Evolutionary conservation across 2,888 invertebrate genomes (phyloP).

Genomic region (Eristalinus sepulchralis): DNA sequence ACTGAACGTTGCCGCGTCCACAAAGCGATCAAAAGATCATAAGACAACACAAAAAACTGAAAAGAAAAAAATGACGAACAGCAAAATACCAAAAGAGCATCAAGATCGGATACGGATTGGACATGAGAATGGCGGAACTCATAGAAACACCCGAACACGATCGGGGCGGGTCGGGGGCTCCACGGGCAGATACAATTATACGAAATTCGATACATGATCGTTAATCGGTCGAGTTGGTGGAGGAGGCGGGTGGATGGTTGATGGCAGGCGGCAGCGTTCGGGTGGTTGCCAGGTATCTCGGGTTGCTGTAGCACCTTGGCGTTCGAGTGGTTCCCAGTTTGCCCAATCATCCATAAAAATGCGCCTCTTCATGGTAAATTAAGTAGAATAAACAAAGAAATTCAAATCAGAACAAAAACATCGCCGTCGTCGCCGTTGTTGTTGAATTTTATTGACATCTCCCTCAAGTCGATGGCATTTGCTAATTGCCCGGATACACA

Average conservation of each 20-base stretch:
- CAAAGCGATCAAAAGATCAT: slow-evolving; percentile 17
- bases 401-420: not conserved
- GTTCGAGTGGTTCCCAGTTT: not conserved
- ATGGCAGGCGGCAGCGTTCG: too few relatives aligned
- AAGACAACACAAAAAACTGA: not conserved
- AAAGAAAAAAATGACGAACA: not conserved
- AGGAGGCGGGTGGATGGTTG: not conserved
- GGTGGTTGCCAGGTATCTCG: slow-evolving; percentile 8
- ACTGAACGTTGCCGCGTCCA: not conserved
- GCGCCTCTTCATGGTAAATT: slow-evolving; percentile 14
- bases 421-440: not conserved
- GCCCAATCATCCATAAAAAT: slow-evolving; percentile 30
- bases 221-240: not conserved
- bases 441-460: slow-evolving; percentile 16
- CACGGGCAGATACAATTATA: slow-evolving; percentile 25
- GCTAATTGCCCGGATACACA: slow-evolving; percentile 29
- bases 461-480: not conserved
- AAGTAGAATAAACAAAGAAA: not conserved
- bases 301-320: not conserved
- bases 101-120: slow-evolving; percentile 22
- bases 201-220: slow-evolving; percentile 39
- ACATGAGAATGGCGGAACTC: not conserved
- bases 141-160: slow-evolving; percentile 3
- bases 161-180: slow-evolving; percentile 34
- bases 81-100: slow-evolving; percentile 30